phyloP scores from a whole-genome alignment of 2,888 invertebrate genomes.

The Hypercompe scribonia region DNA sequence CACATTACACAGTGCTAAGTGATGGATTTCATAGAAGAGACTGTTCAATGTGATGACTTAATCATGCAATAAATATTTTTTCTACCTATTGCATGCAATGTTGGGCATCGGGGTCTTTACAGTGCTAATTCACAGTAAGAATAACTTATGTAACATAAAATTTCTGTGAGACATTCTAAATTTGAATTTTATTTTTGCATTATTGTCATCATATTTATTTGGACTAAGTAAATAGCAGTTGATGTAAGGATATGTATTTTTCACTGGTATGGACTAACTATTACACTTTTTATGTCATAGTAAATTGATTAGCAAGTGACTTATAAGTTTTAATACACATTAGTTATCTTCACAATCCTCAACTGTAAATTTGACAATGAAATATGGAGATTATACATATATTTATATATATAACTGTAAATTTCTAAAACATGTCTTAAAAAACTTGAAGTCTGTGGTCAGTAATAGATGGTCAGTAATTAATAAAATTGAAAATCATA shows the following conservation, averaged over 20 bases:
- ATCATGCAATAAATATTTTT: slow-evolving; percentile 42
- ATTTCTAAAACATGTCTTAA: no score
- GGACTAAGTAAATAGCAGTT: not conserved
- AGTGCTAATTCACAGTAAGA: slow-evolving; percentile 35
- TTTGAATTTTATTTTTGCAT: not conserved
- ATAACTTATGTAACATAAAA: slow-evolving; percentile 22
- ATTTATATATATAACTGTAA: no score
- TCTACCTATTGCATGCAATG: slow-evolving; percentile 47
- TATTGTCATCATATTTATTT: not conserved
- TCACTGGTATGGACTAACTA: no score
- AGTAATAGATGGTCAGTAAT: no score
- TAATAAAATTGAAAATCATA: not conserved
- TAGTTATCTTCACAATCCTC: no score
- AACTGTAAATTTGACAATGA: no score
- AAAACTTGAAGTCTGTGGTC: no score
- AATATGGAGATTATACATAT: no score
- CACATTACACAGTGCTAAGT: slow-evolving; percentile 64
- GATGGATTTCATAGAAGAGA: slow-evolving; percentile 25
- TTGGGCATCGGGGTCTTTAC: slow-evolving; percentile 21
- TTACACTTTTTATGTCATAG: no score
- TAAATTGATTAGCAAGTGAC: no score
- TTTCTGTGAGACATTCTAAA: slow-evolving; percentile 48
- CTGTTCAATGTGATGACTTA: slow-evolving; percentile 30
- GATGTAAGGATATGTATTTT: no score
- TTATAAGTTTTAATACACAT: no score